These are phyloP conservation scores for Cryptophagus acutangulus DNA, from an alignment of 2,888 invertebrate species.

Conservation along the genomic window DNA sequence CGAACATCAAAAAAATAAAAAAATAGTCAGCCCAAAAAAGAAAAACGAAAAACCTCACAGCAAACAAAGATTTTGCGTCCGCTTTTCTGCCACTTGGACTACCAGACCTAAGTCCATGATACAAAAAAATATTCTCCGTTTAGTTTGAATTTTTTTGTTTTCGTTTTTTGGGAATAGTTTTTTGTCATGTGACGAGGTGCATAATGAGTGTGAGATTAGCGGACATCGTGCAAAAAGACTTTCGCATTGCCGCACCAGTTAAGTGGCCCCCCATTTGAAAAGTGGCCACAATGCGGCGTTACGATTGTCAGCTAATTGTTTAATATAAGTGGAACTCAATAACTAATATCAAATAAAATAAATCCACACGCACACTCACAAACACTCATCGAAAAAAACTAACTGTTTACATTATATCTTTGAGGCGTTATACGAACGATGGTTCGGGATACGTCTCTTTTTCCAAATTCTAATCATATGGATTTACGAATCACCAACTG, in stretches of 20 bases:
- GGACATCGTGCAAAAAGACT: slow-evolving; percentile 39
- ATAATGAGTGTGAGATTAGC: slow-evolving; percentile 23
- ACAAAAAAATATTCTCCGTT: slow-evolving; percentile 4
- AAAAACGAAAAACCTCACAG: slow-evolving; percentile 49
- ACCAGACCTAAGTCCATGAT: slow-evolving; percentile 12
- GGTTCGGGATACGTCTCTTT: slow-evolving; percentile 42
- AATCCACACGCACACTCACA: slow-evolving; percentile 47
- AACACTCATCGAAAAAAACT: slow-evolving; percentile 47
- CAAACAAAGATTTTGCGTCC: slow-evolving; percentile 44
- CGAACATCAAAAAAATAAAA: slow-evolving; percentile 49
- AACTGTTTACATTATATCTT: slow-evolving; percentile 47
- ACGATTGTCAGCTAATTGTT: slow-evolving; percentile 34
- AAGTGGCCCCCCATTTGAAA: slow-evolving; percentile 7
- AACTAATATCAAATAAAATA: slow-evolving; percentile 42
- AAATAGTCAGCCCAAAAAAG: slow-evolving; percentile 48
- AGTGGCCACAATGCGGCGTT: slow-evolving; percentile 23
- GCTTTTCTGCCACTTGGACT: slow-evolving; percentile 25
- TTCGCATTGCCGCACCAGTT: slow-evolving; percentile 29
- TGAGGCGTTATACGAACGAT: slow-evolving; percentile 42
- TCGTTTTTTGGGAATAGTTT: slow-evolving; percentile 2
- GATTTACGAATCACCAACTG: slow-evolving; percentile 46
- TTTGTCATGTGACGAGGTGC: slow-evolving; percentile 5
- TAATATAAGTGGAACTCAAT: slow-evolving; percentile 44
- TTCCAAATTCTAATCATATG: slow-evolving; percentile 46
- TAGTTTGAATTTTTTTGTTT: not conserved